Evolutionary conservation across 2,797 vertebrate genomes (phyloP).

Genomic region (Pteropus rufus): DNA sequence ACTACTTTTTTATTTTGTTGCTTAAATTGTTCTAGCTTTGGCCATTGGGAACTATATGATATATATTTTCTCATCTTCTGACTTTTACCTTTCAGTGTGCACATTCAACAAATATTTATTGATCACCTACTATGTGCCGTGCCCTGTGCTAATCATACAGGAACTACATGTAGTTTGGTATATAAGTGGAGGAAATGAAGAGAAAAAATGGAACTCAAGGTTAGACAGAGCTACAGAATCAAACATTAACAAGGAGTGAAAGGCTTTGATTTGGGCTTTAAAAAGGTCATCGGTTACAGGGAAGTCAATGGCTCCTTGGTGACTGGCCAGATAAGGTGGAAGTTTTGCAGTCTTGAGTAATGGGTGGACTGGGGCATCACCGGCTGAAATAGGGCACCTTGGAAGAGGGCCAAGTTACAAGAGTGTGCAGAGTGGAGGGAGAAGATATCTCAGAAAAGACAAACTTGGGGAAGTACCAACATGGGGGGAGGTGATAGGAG

Average conservation of each 20-base stretch:
- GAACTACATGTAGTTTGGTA: neutral
- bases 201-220: neutral
- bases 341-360: neutral
- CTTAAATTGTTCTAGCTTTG: neutral
- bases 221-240: neutral
- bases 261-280: neutral
- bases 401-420: neutral
- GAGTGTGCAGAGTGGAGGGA: neutral
- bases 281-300: neutral
- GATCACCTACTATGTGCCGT: neutral
- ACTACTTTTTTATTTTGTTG: neutral
- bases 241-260: neutral
- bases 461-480: neutral
- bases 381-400: neutral
- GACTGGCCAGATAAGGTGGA: neutral
- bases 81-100: neutral
- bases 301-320: neutral
- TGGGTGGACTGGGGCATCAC: neutral
- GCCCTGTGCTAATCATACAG: neutral
- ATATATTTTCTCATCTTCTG: neutral
- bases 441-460: slow-evolving; percentile 17
- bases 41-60: neutral
- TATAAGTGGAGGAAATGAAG: neutral
- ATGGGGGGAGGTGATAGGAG: neutral
- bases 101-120: neutral